Evolutionary conservation across 2,888 invertebrate genomes (phyloP).

Genomic region (Hirtodrosophila alboralis): DNA sequence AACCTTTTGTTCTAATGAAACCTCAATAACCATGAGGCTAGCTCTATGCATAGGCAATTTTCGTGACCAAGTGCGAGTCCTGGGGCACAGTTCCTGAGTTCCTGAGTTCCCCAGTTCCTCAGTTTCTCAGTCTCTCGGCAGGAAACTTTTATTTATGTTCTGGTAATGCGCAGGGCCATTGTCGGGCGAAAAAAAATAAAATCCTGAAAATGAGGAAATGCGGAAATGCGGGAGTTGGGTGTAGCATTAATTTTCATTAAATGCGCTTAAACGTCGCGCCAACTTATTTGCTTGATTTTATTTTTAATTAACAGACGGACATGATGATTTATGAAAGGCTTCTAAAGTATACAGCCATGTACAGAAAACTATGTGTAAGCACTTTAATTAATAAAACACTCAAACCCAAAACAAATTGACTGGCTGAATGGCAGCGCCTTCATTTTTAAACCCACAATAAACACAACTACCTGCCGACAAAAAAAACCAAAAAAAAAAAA

Average conservation of each 20-base stretch:
- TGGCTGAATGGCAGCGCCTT: slow-evolving; percentile 45
- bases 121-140: slow-evolving; percentile 29
- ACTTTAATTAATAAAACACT: slow-evolving; percentile 80
- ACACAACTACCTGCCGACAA: slow-evolving; percentile 33
- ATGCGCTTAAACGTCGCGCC: slow-evolving; percentile 71
- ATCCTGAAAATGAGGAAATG: too few species aligned
- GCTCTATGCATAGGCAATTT: slow-evolving; percentile 46
- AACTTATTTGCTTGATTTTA: slow-evolving; percentile 70
- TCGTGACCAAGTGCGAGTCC: slow-evolving; percentile 45
- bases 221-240: slow-evolving; percentile 19
- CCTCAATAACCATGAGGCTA: slow-evolving; percentile 41
- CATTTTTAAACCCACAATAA: slow-evolving; percentile 12
- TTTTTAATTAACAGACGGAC: slow-evolving; percentile 67
- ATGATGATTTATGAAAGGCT: slow-evolving; percentile 70
- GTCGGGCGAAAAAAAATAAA: too few species aligned
- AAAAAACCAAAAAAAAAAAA: slow-evolving; percentile 23
- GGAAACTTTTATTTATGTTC: slow-evolving; percentile 68
- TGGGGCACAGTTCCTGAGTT: slow-evolving; percentile 4
- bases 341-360: slow-evolving; percentile 19
- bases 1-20: slow-evolving; percentile 59
- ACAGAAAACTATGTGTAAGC: slow-evolving; percentile 45
- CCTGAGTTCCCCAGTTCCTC: too few species aligned
- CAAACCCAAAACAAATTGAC: slow-evolving; percentile 72
- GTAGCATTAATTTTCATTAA: slow-evolving; percentile 75
- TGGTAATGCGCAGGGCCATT: slow-evolving; percentile 49